Conservation (phyloP, 92 coral and sea anemone genomes). For the Galaxea fascicularis region DNA sequence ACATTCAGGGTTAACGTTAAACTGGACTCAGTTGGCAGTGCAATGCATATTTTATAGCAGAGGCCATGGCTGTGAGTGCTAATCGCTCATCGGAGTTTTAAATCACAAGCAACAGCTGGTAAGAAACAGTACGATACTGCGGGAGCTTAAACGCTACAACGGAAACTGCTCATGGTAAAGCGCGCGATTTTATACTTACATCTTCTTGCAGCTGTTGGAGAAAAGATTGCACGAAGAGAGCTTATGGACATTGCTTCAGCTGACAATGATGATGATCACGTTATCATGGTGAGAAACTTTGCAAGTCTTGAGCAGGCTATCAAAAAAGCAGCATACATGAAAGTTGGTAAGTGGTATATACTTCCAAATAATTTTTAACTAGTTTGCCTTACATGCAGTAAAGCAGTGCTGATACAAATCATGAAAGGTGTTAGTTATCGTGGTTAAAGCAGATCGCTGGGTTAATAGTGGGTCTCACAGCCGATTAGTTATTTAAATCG, state of each 20-base stretch:
- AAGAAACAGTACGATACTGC: neutral
- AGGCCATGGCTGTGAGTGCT: no score
- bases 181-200: neutral
- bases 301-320: conserved; percentile 53
- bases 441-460: no score
- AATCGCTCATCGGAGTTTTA: no score
- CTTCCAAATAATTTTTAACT: neutral
- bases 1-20: no score
- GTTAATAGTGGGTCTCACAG: no score
- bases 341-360: conserved; percentile 58
- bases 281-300: conserved; percentile 58
- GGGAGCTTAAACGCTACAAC: neutral
- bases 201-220: conserved; percentile 67
- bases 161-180: neutral
- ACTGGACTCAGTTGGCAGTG: no score
- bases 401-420: no score
- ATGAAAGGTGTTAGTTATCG: no score
- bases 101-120: no score
- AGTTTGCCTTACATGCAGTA: no score
- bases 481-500: no score
- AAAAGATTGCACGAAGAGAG: conserved; percentile 57
- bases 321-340: conserved; percentile 40
- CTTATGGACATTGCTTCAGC: conserved; percentile 72
- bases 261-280: conserved; percentile 60
- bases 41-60: no score